Conservation (phyloP, 2,113 vertebrate genomes). For the Phylloscopus trochilus region DNA sequence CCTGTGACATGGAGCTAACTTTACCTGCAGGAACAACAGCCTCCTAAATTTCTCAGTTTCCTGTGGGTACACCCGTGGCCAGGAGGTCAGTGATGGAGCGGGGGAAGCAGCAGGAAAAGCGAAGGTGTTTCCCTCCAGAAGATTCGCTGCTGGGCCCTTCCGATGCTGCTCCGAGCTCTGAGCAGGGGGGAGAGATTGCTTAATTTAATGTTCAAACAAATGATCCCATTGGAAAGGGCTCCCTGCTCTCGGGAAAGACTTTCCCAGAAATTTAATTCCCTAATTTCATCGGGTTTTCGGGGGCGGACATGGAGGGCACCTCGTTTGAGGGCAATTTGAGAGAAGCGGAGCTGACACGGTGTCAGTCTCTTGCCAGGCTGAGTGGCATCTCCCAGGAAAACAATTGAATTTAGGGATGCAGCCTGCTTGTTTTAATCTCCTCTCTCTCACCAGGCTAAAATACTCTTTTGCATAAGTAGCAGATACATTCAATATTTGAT, state of each 20-base stretch:
- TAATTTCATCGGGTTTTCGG: conserved; percentile 29
- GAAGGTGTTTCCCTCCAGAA: neutral
- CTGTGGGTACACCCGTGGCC: neutral
- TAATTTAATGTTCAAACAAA: conserved; percentile 19
- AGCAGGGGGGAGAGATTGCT: neutral
- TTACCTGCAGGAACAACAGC: neutral
- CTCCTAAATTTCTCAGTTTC: neutral
- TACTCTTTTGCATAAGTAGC: conserved; percentile 18
- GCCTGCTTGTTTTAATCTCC: conserved; percentile 26
- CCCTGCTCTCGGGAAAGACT: neutral
- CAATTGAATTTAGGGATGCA: conserved; percentile 21
- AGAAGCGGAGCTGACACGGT: neutral
- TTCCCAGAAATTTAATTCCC: conserved; percentile 38
- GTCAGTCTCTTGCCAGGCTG: neutral
- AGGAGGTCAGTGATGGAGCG: neutral
- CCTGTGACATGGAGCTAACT: neutral
- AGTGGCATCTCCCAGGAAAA: conserved; percentile 21
- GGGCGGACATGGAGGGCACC: conserved; percentile 9
- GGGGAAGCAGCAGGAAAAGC: neutral
- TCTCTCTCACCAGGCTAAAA: neutral
- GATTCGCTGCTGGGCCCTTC: neutral
- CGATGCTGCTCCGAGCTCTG: neutral
- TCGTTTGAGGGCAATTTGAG: conserved; percentile 2
- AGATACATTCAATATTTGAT: neutral
- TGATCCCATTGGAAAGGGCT: neutral